phyloP scores from a whole-genome alignment of 2,797 vertebrate species.

The Momotus momota region DNA sequence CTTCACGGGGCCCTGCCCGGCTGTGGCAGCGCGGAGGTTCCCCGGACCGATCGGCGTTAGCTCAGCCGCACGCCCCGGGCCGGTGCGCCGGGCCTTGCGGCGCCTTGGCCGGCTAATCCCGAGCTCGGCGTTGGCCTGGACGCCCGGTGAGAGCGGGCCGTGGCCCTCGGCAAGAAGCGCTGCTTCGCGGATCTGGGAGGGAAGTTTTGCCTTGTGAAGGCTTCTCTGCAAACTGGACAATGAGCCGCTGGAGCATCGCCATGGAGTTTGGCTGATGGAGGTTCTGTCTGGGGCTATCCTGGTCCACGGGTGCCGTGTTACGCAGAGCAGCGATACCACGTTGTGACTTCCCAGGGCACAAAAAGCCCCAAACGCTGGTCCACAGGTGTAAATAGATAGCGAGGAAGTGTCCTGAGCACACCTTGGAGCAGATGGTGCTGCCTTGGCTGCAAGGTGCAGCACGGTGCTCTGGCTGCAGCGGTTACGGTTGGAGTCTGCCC shows the following conservation, averaged over 20 bases:
- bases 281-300: not conserved
- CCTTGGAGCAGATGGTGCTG: not conserved
- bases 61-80: not conserved
- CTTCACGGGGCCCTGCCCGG: not conserved
- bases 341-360: not conserved
- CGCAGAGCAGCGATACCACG: accelerated
- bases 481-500: accelerated
- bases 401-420: accelerated
- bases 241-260: too few species aligned
- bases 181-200: not conserved
- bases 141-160: not conserved
- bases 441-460: not conserved
- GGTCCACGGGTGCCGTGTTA: accelerated
- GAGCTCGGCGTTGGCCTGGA: not conserved
- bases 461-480: accelerated
- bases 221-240: too few species aligned
- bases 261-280: accelerated
- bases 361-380: accelerated
- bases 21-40: not conserved
- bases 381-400: accelerated
- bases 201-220: not conserved
- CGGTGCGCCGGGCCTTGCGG: not conserved
- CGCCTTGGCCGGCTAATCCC: accelerated
- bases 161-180: not conserved
- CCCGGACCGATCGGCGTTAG: accelerated